A percentile compares a stretch with the other conserved stretches of the same genome.
phyloP scores from a whole-genome alignment of 2,113 vertebrate species.

The Oncorhynchus masou region DNA sequence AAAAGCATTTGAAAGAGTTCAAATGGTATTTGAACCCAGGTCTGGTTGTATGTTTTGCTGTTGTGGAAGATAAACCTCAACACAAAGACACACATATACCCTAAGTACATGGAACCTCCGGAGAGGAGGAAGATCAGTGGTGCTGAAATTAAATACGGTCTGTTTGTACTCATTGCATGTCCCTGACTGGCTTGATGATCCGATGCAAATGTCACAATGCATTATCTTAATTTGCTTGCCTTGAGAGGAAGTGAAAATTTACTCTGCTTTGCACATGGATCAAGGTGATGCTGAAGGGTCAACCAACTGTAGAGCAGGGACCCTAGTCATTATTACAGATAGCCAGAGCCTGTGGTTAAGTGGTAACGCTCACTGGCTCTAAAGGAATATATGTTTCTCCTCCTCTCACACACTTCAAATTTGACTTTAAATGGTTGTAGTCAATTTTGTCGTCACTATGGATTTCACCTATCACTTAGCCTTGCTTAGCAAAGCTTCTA shows the following conservation, averaged over 20 bases:
- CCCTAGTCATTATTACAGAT: no score
- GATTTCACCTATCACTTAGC: no score
- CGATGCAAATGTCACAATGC: conserved; percentile 60
- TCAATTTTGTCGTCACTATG: no score
- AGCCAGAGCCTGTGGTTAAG: no score
- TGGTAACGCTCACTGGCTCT: no score
- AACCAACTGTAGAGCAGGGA: not conserved
- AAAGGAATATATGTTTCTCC: no score
- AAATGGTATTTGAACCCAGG: no score
- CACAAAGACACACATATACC: not conserved
- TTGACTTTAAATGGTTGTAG: no score
- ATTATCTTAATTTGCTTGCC: conserved; percentile 55
- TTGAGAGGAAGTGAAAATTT: conserved; percentile 9
- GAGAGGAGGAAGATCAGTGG: conserved; percentile 16
- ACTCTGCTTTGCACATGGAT: conserved; percentile 4
- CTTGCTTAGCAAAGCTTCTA: no score
- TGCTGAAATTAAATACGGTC: conserved; percentile 35
- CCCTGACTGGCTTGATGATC: conserved; percentile 31
- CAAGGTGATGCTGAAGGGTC: not conserved
- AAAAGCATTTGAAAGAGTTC: no score
- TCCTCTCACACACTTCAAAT: no score
- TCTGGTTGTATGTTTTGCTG: no score
- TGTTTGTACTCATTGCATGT: conserved; percentile 27
- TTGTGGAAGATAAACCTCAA: not conserved
- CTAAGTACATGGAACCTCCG: not conserved